Base-by-base conservation (phyloP, 2,888 invertebrate species). In the Andrena flavipes region DNA sequence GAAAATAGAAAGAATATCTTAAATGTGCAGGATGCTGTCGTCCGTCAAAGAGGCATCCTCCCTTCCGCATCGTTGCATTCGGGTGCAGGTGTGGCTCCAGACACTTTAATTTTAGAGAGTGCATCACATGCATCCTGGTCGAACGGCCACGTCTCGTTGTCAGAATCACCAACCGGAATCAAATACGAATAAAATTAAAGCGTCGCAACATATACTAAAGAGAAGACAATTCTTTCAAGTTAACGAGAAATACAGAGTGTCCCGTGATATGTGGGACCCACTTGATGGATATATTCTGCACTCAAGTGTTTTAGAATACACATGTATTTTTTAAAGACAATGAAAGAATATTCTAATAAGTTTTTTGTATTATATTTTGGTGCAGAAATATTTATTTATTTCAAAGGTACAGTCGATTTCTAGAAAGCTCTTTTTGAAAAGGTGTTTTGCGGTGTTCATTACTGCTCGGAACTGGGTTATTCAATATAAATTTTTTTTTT, bases 91-190 rank as follows among this genome's bases (percentile, higher is more conserved):
- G 88, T 80, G 87, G 75, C 68, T 72, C 78, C 79, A 87, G 90
- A 89, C 89, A 87, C 91, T 93, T 93, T 92, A 93, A 93, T 93
- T 93, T 90, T 87, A 82, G 88, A 92, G 91, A 93, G 93, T 93
- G 93, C 93, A 92, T 92, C 92, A 91, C 93, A 93, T 93, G 92
- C 92, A 92, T 93, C 88, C 86, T 80, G 75, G 75, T 62, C 65
- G 76, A 69, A 78, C 77, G 79, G 60, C 67, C 71, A 67, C 64
- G 67, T 69, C 80, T 76, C 42, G 16, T 42, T 42, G 42, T 42
- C 75, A 76, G 29, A 76, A 77, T 79, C 72, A 59, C 72, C 74
- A 10, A 68, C 48, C 54, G 68, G 68, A 85, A 85, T 83, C 83
- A 78, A 85, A 85, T 85, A 65, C 71, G 83, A 62, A 83, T 79